Conservation (phyloP, 2,797 vertebrate species). For the Melopsittacus undulatus region DNA sequence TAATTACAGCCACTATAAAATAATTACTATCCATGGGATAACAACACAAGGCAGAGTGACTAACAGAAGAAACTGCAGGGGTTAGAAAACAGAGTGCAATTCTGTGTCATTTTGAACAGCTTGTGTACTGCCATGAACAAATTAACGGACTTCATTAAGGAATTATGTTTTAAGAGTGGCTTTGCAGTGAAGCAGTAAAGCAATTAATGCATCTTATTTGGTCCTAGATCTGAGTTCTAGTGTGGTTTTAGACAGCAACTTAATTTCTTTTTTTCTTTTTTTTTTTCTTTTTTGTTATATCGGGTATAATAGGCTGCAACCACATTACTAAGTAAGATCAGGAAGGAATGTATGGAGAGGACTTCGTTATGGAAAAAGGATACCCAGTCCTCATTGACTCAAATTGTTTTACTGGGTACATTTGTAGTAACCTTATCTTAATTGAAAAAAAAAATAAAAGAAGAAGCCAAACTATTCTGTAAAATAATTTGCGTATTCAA, state of each 20-base stretch:
- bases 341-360: conserved; percentile 71
- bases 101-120: conserved; percentile 84
- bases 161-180: conserved; percentile 84
- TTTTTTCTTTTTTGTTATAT: conserved; percentile 57
- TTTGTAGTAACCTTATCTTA: conserved; percentile 52
- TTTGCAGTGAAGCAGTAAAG: conserved; percentile 80
- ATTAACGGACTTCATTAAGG: conserved; percentile 86
- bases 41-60: conserved; percentile 84
- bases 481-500: conserved; percentile 51
- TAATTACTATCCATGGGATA: conserved; percentile 94
- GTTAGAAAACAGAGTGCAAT: conserved; percentile 84
- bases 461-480: conserved; percentile 31
- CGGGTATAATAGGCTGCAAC: conserved; percentile 75
- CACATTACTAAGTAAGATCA: conserved; percentile 58
- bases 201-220: conserved; percentile 82
- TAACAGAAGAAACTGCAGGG: conserved; percentile 88
- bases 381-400: conserved; percentile 37
- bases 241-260: conserved; percentile 68
- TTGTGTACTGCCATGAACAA: conserved; percentile 84
- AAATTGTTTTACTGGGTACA: conserved; percentile 54
- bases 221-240: conserved; percentile 74
- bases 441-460: conserved; percentile 52
- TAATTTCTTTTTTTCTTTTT: neutral
- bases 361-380: conserved; percentile 67
- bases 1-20: conserved; percentile 94